These are phyloP conservation scores for Drosophila buzzatii DNA, from an alignment of 2,888 invertebrate genomes.

Conservation along the genomic window DNA sequence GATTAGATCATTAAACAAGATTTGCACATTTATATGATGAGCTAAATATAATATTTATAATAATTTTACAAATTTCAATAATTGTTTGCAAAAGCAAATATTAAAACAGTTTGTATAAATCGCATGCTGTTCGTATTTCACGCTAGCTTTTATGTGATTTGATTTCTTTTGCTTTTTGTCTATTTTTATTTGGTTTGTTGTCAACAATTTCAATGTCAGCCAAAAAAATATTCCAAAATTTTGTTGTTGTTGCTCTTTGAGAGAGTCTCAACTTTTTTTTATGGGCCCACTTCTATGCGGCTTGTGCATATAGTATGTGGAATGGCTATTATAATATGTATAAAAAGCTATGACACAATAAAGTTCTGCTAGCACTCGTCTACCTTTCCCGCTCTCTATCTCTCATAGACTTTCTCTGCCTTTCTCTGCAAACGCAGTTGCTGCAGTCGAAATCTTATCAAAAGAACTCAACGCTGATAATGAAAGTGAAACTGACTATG, in stretches of 20 bases:
- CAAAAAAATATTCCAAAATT: constrained; percentile 52
- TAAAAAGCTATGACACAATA: constrained; percentile 67
- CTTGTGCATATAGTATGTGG: constrained; percentile 17
- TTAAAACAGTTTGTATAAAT: constrained; percentile 44
- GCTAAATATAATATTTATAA: not conserved
- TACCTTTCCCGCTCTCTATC: not conserved
- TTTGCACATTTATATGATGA: not conserved
- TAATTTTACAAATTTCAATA: not conserved
- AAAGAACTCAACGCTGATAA: constrained; percentile 60
- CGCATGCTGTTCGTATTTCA: too few species aligned
- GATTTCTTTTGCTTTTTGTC: not conserved
- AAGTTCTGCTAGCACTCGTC: constrained; percentile 35
- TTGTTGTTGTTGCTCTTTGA: constrained; percentile 11
- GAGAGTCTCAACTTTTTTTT: constrained; percentile 37
- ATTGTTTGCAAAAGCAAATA: constrained; percentile 33
- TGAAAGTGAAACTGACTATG: constrained; percentile 53
- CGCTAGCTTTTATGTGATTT: constrained; percentile 11
- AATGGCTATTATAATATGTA: constrained; percentile 27
- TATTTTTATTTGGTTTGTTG: constrained; percentile 18
- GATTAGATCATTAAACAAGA: not conserved
- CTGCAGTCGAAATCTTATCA: constrained; percentile 70
- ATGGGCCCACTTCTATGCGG: constrained; percentile 42
- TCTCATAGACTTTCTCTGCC: constrained; percentile 2
- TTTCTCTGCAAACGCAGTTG: constrained; percentile 58
- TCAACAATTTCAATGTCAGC: constrained; percentile 67